phyloP scores from a whole-genome alignment of 2,113 vertebrate genomes.

The Psephotus haematonotus region DNA sequence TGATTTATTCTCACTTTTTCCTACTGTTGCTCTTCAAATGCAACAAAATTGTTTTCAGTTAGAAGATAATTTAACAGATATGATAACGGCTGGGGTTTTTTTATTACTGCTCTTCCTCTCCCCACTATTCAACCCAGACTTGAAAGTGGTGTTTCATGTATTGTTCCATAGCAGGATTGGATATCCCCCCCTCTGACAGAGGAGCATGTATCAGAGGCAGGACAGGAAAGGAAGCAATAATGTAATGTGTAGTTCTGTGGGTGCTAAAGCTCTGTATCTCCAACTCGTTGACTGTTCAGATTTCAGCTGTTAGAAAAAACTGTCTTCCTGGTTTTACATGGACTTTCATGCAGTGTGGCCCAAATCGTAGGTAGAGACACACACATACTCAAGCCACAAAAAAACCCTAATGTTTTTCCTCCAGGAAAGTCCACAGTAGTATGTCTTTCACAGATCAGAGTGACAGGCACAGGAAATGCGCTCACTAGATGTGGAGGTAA shows the following conservation, averaged over 20 bases:
- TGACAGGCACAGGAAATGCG: neutral
- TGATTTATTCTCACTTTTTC: neutral
- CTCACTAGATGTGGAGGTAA: fast-evolving
- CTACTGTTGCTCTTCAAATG: neutral
- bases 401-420: neutral
- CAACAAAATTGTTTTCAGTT: neutral
- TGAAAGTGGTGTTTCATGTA: neutral
- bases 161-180: neutral
- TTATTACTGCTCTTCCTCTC: fast-evolving
- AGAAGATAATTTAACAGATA: neutral
- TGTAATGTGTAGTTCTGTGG: neutral
- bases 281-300: neutral
- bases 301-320: neutral
- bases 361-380: neutral
- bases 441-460: neutral
- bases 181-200: neutral
- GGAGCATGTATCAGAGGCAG: neutral
- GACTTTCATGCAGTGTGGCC: neutral
- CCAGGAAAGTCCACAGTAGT: neutral
- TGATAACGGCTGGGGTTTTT: fast-evolving
- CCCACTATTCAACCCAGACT: neutral
- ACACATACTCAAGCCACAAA: neutral
- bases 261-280: neutral
- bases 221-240: neutral
- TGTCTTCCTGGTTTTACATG: neutral